Conservation (phyloP, 2,888 invertebrate genomes). For the Eristalis pertinax region DNA sequence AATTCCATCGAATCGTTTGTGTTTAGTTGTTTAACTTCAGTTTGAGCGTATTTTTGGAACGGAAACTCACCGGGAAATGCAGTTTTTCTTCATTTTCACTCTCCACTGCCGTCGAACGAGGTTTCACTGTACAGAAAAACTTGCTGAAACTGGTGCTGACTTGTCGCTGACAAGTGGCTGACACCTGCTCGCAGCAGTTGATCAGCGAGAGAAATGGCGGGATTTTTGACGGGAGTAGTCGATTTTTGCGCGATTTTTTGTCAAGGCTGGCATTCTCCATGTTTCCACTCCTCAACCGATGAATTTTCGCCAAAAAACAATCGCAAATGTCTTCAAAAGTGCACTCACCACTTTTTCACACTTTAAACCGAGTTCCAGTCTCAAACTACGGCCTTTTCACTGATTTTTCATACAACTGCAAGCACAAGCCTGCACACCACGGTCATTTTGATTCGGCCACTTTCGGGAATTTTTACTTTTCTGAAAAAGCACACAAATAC, state of each 20-base stretch:
- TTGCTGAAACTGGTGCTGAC: not conserved
- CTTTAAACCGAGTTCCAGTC: no score
- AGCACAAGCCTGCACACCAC: not conserved
- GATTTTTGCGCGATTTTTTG: no score
- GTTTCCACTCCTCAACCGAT: no score
- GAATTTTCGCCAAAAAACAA: no score
- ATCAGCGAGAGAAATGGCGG: no score
- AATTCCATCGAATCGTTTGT: not conserved
- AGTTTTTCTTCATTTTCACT: not conserved
- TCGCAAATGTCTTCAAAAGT: no score
- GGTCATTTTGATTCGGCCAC: not conserved
- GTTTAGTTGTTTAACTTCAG: not conserved
- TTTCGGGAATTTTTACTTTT: not conserved
- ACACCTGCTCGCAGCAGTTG: no score
- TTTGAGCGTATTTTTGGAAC: not conserved
- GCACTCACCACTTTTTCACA: no score
- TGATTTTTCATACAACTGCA: not conserved
- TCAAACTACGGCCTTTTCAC: not conserved
- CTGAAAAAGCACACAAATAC: not conserved
- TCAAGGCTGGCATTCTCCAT: no score
- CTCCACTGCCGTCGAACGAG: not conserved
- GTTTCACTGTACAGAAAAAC: not conserved
- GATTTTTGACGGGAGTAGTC: no score
- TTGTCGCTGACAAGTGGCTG: no score
- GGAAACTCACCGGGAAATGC: not conserved